Evolutionary conservation across 37 sponge, comb jelly and placozoan genomes (phyloP), one percentile per base, ranked within the genome.

Genomic region (Hexactinellida sp.): DNA sequence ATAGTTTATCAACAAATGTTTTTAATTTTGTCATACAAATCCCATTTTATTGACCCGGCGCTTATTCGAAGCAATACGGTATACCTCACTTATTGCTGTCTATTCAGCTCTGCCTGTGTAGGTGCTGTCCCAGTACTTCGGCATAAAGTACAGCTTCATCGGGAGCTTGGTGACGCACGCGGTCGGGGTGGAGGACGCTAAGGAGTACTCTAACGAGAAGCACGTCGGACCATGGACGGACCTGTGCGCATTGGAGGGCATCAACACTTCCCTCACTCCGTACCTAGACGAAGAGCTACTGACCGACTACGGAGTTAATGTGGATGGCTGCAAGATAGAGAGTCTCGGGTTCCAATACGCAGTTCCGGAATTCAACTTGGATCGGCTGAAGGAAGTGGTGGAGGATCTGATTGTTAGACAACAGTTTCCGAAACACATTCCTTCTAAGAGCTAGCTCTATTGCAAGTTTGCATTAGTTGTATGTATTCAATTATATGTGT

Each of bases 141-240:
- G 88, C 0, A 95, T 95, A 34, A 85, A 92, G 63, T 87, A 92
- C 84, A 93, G 90, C 84, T 99, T 94, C 90, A 85, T 92, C 83
- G 93, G 94, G n/a, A 82, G 93, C 41, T 37, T 99, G 25, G 52
- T 93, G 55, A 91, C 94, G 34, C 76, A 63, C 30, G 76, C 76
- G 13, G 84, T 85, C 9, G 54, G 54, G 3, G 41, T 95, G 90
- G 37, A 90, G 34, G 84, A 87, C 37, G 92, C 89, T 3, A 87
- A 86, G 0, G 93, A 96, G 35, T 93, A 92, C 54, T 91, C 92
- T 13, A 99, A 99, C 89, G 99, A 99, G 87, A 99, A 99, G 89
- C 99, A 99, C 87, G 38, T 95, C 87, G 90, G 82, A 0, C 99
- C 99, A 9, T 99, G 99, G 99, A 91, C 94, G 0, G 91, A 91